phyloP scores from a whole-genome alignment of 2,888 invertebrate species.

The Biston stratarius region DNA sequence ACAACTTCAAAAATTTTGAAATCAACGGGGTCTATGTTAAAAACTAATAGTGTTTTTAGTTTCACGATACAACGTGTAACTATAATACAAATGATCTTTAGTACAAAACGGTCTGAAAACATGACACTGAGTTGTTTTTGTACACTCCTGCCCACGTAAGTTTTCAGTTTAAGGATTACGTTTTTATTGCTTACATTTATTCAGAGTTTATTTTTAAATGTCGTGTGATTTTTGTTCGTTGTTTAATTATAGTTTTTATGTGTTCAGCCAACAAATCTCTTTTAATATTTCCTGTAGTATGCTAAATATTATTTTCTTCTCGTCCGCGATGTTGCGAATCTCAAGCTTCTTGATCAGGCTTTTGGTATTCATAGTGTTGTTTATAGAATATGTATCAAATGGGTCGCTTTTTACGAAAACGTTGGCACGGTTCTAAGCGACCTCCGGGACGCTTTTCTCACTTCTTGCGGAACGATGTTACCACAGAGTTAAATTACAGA shows the following conservation, averaged over 20 bases:
- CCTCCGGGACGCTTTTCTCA: no score
- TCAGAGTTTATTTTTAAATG: slow-evolving; percentile 41
- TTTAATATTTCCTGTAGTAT: slow-evolving; percentile 16
- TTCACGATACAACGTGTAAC: neutral
- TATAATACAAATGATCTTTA: no score
- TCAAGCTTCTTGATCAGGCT: neutral
- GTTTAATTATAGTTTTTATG: slow-evolving; percentile 35
- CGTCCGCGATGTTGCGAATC: slow-evolving; percentile 15
- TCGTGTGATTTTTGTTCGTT: slow-evolving; percentile 33
- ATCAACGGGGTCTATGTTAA: no score
- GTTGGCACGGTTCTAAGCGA: no score
- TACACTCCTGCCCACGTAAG: slow-evolving; percentile 30
- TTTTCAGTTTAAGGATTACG: slow-evolving; percentile 38
- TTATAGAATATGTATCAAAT: no score
- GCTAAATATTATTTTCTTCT: slow-evolving; percentile 29
- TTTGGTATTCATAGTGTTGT: neutral
- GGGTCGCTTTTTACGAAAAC: no score
- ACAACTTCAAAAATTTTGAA: no score
- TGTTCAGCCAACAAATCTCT: slow-evolving; percentile 18
- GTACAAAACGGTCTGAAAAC: slow-evolving; percentile 3
- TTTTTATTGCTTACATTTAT: slow-evolving; percentile 37
- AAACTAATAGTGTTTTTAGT: neutral
- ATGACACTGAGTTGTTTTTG: slow-evolving; percentile 16
- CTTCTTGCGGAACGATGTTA: no score
- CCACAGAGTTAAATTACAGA: no score